These are phyloP conservation scores for Caenorhabditis virilis DNA, from an alignment of 2,888 invertebrate species.

Conservation along the genomic window DNA sequence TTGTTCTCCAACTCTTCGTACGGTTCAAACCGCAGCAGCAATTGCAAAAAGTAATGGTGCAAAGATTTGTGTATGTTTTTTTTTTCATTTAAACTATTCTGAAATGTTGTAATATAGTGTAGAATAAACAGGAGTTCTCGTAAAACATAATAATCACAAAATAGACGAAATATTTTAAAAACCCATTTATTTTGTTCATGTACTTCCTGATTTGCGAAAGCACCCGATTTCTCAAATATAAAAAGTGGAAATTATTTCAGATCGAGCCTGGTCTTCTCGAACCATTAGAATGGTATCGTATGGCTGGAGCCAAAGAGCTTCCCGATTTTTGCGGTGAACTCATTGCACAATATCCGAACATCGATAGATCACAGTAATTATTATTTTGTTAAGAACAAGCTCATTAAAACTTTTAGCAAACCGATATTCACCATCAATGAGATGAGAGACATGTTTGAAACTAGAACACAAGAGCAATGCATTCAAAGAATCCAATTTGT, in stretches of 20 bases:
- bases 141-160: no score
- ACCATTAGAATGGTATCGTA: conserved; percentile 37
- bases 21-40: conserved; percentile 41
- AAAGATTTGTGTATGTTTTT: conserved; percentile 13
- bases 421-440: conserved; percentile 28
- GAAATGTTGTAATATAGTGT: no score
- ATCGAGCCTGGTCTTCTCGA: conserved; percentile 44
- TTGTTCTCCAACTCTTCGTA: conserved; percentile 40
- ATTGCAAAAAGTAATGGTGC: conserved; percentile 26
- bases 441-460: conserved; percentile 14
- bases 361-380: conserved; percentile 24
- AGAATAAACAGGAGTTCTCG: no score
- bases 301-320: conserved; percentile 18
- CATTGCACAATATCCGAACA: background rate
- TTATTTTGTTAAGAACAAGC: background rate
- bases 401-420: conserved; percentile 14
- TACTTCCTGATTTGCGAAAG: no score
- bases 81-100: no score
- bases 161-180: no score
- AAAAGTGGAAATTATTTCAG: conserved; percentile 7
- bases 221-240: background rate
- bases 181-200: no score
- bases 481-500: conserved; percentile 25
- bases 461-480: conserved; percentile 26
- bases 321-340: conserved; percentile 22